Evolutionary conservation across 2,888 invertebrate species (phyloP), one percentile per base, ranked within the genome.

Genomic region (Harpalus rufipes): DNA sequence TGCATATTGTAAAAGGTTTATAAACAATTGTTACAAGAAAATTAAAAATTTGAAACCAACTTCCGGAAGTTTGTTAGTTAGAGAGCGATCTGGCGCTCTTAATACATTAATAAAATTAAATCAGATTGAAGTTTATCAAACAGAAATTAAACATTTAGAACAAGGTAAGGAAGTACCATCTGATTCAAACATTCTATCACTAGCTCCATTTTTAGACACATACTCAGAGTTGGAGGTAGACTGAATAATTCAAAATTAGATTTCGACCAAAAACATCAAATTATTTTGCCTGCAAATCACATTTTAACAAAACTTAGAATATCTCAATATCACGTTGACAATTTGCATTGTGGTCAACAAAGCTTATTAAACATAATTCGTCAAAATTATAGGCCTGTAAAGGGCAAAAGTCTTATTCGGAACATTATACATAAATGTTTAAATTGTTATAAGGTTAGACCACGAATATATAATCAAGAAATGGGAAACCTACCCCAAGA

Each of bases 311-410:
- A 6, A 3, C 12, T 85, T 1, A 84, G 86, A 1, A 81, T 86
- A 14, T 32, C 68, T 18, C 63, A 81, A n/a, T 83, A 86, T 58
- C 89, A 89, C 84, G 6, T 78, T 1, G 56, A 61, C 1, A 12
- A 74, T 6, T 72, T 86, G 7, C 89, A 89, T 81, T 85, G 86
- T 18, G 89, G 88, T 1, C 81, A 10, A 18, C 63, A 63, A 63
- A 63, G 16, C 16, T 63, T 63, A 63, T 8, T 63, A 10, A 14
- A 14, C 16, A 63, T 14, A 12, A 8, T 89, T 1, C 80, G 85
- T 18, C 41, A 85, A 32, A 84, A 87, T 4, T 89, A 86, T 79
- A 90, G 89, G 89, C 88, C 89, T 1, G 76, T 89, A 1, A 86
- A 87, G 3, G 88, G 87, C 5, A 85, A 87, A 63, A 58, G 87